Evolutionary conservation across 2,888 invertebrate genomes (phyloP).

Genomic region (Caenorhabditis drosophilae): DNA sequence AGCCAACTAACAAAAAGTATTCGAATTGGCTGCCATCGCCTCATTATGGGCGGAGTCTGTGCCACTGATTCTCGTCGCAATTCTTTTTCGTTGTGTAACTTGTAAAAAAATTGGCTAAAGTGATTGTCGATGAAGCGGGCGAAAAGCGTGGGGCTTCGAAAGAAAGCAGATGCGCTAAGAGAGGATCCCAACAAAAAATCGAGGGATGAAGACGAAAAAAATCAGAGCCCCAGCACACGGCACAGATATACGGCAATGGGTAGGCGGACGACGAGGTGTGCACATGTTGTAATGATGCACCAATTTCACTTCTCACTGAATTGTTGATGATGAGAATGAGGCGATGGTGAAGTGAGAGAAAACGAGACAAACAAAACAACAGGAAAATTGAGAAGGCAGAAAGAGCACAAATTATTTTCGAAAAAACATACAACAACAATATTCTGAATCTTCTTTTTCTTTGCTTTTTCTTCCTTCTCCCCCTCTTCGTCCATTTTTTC

Average conservation of each 20-base stretch:
- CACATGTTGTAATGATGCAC: conserved; percentile 27
- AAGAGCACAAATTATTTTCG: conserved; percentile 3
- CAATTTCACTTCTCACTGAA: conserved; percentile 8
- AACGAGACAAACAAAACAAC: conserved; percentile 15
- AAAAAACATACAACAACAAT: conserved; percentile 2
- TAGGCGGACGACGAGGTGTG: conserved; percentile 43
- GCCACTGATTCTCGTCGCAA: conserved; percentile 4
- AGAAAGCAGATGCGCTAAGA: conserved; percentile 17
- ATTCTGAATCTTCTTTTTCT: too few species aligned
- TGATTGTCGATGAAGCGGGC: conserved; percentile 1
- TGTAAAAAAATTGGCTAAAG: conserved; percentile 19
- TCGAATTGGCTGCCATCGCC: conserved; percentile 33
- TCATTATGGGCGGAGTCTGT: conserved; percentile 22
- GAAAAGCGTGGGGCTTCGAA: conserved; percentile 10
- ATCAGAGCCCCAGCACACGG: background rate
- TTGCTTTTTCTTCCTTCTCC: too few species aligned
- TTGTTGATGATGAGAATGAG: conserved; percentile 27
- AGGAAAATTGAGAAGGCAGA: too few species aligned
- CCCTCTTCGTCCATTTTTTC: too few species aligned
- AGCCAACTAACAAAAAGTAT: conserved; percentile 29
- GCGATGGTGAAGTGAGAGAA: background rate
- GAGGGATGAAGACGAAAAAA: conserved; percentile 59
- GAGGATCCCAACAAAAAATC: too few species aligned
- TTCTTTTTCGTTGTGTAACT: conserved; percentile 34
- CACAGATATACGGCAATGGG: too few species aligned